Conservation (phyloP, 2,888 invertebrate species). For the Chalcosyrphus nemorum region DNA sequence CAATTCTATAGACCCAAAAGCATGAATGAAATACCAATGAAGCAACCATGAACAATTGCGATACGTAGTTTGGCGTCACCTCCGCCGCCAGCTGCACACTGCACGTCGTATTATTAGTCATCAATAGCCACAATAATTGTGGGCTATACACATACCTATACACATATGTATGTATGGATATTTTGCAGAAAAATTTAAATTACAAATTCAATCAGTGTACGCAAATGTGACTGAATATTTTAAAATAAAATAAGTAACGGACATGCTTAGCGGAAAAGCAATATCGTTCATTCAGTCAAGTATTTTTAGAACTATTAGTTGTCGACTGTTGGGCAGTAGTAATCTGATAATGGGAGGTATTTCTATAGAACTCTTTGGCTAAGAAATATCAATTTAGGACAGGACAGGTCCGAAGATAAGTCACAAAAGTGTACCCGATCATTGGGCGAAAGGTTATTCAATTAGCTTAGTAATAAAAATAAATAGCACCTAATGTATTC, state of each 20-base stretch:
- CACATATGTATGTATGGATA: neutral
- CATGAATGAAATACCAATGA: conserved; percentile 50
- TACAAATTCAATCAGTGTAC: neutral
- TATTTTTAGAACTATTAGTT: no score
- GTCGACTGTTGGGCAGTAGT: no score
- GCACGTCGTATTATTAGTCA: conserved; percentile 27
- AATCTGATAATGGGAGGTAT: no score
- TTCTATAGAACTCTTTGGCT: no score
- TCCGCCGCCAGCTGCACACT: conserved; percentile 23
- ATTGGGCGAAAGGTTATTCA: no score
- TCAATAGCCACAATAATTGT: conserved; percentile 13
- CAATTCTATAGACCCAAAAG: neutral
- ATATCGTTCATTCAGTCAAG: neutral
- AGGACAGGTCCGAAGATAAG: no score
- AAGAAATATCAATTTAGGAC: no score
- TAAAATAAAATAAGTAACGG: neutral
- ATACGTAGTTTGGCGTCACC: conserved; percentile 30
- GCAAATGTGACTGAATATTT: neutral
- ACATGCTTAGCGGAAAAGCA: neutral
- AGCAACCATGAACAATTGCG: conserved; percentile 4
- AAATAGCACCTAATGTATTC: no score
- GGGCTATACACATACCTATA: neutral
- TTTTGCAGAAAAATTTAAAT: neutral
- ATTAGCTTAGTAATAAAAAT: no score
- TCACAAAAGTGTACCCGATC: no score